Evolutionary conservation across 2,888 invertebrate species (phyloP).

Genomic region (Athripsodes cinereus): DNA sequence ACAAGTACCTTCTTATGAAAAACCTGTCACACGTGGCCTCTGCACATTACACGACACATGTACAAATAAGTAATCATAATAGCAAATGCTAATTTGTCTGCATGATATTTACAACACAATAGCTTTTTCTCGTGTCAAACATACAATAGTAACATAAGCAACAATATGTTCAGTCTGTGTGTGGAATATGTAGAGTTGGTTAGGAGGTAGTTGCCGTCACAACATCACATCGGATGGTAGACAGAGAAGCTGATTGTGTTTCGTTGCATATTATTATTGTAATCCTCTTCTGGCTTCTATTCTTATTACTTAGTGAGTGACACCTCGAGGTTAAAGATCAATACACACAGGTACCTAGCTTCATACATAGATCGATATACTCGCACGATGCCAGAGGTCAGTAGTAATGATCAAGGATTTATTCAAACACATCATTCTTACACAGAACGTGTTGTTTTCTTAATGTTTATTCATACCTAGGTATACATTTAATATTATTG

Average conservation of each 20-base stretch:
- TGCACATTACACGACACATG: too few species aligned
- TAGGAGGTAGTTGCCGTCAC: background rate
- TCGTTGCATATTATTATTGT: background rate
- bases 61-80: background rate
- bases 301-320: background rate
- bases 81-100: conserved; percentile 1
- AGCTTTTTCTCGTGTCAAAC: background rate
- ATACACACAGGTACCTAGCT: background rate
- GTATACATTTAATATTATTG: too few species aligned
- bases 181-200: background rate
- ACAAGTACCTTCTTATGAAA: too few species aligned
- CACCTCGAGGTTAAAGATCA: background rate
- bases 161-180: background rate
- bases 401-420: background rate
- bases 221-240: background rate
- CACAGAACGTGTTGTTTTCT: too few species aligned
- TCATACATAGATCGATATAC: background rate
- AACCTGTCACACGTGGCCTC: too few species aligned
- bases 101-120: conserved; percentile 2
- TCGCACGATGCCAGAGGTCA: background rate
- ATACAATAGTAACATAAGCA: too few species aligned
- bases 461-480: too few species aligned
- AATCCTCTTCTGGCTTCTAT: background rate
- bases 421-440: background rate
- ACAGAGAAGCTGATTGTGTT: background rate